Base-by-base conservation (phyloP, 2,113 vertebrate genomes). In the Notarius lentiginosus region DNA sequence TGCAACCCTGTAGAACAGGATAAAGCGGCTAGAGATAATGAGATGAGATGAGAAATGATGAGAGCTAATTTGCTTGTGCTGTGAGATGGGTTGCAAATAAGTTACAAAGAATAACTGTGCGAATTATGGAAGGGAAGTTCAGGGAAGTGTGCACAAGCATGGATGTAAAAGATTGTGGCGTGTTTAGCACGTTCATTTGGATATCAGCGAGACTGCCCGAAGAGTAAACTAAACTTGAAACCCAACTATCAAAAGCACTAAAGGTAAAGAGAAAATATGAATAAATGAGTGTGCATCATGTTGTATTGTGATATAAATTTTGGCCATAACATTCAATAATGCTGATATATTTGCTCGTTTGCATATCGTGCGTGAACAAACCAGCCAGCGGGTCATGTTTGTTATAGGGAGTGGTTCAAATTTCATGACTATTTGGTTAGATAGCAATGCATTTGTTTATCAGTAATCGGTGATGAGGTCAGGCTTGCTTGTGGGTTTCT, bases 381-480 rank as follows among this genome's bases (percentile, higher is more conserved):
- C 2, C 66, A 84, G 12, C 55, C 30, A 18, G 5, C 24, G 68
- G 49, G 22, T 30, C 27, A 15, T 27, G 20, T 24, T 81, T 41
- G 30, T 72, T 72, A 58, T 81, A 72, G 20, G 30, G 22, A 49
- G 79, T 61, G 75, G 73, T 34, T 66, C 4, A 68, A 68, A 79
- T 47, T 51, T 10, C n/a, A 18, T 14, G 51, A 14, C 47, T 56
- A 79, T 86, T 75, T 73, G 47, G 14, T 55, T 73, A 72, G 66
- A 34, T 73, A 84, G 6, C 20, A 34, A 10, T 56, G 58, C 12
- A 84, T 84, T 84, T 65, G 66, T 58, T 58, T 84, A 84, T 84
- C 53, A 34, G 55, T 70, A 20, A 11, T 27, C 77, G 34, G 72
- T n/a, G 58, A 80, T 68, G 55, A 61, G 53, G 7, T 70, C 47